phyloP scores from a whole-genome alignment of 2,888 invertebrate species.

The Steinernema carpocapsae region DNA sequence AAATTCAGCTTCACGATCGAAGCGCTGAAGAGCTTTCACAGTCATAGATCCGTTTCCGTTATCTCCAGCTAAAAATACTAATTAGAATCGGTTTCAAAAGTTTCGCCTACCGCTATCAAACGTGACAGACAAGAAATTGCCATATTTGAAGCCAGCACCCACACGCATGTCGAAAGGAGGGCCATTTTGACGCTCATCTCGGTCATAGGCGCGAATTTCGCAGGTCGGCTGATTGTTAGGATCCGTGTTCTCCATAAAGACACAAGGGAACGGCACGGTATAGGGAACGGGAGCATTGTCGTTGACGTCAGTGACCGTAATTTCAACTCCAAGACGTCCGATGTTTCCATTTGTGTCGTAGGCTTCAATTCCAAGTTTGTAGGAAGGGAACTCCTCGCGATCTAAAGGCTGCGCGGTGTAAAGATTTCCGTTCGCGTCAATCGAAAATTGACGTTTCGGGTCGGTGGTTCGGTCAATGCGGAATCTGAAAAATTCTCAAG shows the following conservation, averaged over 20 bases:
- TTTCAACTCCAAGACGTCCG: conserved; percentile 79
- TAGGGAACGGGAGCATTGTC: conserved; percentile 88
- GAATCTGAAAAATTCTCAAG: conserved; percentile 59
- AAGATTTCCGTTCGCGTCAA: conserved; percentile 91
- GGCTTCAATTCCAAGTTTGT: conserved; percentile 93
- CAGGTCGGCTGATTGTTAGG: conserved; percentile 74
- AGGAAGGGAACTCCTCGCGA: conserved; percentile 89
- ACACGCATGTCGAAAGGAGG: conserved; percentile 82
- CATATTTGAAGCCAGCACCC: conserved; percentile 53
- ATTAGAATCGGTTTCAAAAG: not conserved
- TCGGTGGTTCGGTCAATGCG: conserved; percentile 87
- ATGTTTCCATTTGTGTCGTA: conserved; percentile 78
- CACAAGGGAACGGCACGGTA: conserved; percentile 88
- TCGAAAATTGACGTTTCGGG: conserved; percentile 88
- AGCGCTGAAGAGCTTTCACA: conserved; percentile 80
- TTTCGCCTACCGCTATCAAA: conserved; percentile 85
- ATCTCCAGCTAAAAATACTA: conserved; percentile 75
- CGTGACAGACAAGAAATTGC: conserved; percentile 89
- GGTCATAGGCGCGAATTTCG: conserved; percentile 64
- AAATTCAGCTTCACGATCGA: conserved; percentile 62
- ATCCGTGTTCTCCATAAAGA: conserved; percentile 88
- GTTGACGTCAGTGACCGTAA: conserved; percentile 79
- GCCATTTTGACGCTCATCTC: conserved; percentile 79
- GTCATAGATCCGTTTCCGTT: conserved; percentile 97
- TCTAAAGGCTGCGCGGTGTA: conserved; percentile 90